These are phyloP conservation scores for Phoenicopterus ruber DNA, from an alignment of 2,113 vertebrate species.

Conservation along the genomic window DNA sequence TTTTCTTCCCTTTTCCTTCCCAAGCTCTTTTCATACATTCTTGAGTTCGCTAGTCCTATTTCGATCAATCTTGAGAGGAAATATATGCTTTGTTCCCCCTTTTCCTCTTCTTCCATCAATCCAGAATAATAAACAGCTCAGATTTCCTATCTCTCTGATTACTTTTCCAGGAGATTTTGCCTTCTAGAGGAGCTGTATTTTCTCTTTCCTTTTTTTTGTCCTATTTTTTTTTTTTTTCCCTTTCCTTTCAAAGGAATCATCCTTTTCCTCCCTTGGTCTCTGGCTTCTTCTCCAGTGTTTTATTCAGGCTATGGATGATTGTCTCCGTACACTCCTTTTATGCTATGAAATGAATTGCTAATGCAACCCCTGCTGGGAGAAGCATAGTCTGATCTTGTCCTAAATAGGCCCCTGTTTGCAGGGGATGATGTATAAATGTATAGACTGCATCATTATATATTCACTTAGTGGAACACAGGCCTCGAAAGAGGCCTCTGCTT, in stretches of 20 bases:
- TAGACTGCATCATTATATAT: conserved; percentile 58
- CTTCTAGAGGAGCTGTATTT: neutral
- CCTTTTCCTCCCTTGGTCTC: neutral
- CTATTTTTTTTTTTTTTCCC: neutral
- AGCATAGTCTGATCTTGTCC: conserved; percentile 68
- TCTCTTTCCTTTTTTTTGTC: neutral
- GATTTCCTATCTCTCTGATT: neutral
- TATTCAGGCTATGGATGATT: conserved; percentile 35
- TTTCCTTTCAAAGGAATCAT: conserved; percentile 23
- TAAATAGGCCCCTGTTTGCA: conserved; percentile 67
- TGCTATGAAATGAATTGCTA: conserved; percentile 65
- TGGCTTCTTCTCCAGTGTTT: conserved; percentile 37
- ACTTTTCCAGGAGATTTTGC: neutral
- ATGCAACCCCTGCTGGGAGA: conserved; percentile 57
- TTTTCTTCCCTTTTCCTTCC: neutral
- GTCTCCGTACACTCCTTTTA: conserved; percentile 43
- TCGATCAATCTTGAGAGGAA: neutral
- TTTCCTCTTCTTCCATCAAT: conserved; percentile 14
- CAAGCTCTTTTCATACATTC: neutral
- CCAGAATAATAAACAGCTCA: neutral
- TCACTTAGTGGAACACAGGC: conserved; percentile 57
- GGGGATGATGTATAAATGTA: conserved; percentile 66
- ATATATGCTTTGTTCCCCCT: neutral
- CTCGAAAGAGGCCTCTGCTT: conserved; percentile 32
- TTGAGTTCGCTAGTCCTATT: neutral